Evolutionary conservation across 2,888 invertebrate genomes (phyloP).

Genomic region (Capitulum mitella): DNA sequence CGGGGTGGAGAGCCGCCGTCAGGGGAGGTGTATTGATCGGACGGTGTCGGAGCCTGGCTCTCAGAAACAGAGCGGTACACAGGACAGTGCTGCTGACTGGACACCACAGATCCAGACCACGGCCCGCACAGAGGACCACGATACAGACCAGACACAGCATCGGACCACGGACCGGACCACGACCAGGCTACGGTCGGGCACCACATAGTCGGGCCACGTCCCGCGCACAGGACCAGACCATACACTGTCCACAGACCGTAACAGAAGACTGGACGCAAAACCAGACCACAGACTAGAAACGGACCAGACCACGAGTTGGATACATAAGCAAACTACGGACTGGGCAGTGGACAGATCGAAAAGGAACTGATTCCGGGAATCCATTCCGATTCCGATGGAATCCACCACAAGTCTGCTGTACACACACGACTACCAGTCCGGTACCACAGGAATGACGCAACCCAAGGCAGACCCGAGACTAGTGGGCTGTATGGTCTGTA

Average conservation of each 20-base stretch:
- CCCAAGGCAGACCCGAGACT: too few relatives aligned
- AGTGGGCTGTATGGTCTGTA: too few relatives aligned
- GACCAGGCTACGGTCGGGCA: neutral
- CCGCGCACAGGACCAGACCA: neutral
- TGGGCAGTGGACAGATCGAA: too few relatives aligned
- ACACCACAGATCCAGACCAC: neutral
- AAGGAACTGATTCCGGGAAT: too few relatives aligned
- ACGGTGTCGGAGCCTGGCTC: neutral
- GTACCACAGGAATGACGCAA: too few relatives aligned
- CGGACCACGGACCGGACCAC: neutral
- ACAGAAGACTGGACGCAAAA: neutral
- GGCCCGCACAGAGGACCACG: neutral
- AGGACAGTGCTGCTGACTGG: neutral
- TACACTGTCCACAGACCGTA: neutral
- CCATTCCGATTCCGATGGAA: too few relatives aligned
- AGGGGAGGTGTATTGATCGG: neutral
- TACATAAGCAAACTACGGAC: too few relatives aligned
- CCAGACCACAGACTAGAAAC: neutral
- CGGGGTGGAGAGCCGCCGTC: neutral
- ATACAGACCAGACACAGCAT: neutral
- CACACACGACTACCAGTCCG: too few relatives aligned
- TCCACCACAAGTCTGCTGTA: too few relatives aligned
- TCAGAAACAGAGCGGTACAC: neutral
- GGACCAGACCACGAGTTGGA: too few relatives aligned
- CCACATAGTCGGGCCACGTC: neutral